Conservation (phyloP, 2,113 vertebrate genomes). For the Poeciliopsis retropinna region DNA sequence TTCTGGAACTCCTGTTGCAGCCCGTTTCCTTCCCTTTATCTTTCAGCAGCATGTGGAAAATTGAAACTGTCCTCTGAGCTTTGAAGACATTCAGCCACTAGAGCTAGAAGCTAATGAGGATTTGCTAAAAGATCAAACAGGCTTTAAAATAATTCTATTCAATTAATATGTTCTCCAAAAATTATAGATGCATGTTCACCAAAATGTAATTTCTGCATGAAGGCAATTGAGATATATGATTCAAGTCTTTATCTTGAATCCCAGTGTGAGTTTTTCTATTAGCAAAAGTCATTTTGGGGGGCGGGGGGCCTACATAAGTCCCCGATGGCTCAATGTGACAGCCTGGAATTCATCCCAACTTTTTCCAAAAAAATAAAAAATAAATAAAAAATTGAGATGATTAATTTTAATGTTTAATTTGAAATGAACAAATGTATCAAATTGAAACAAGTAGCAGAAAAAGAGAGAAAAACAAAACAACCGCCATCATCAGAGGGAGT, state of each 20-base stretch:
- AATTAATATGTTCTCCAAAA: conserved; percentile 42
- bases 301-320: conserved; percentile 44
- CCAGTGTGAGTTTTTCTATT: conserved; percentile 57
- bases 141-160: conserved; percentile 49
- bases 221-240: conserved; percentile 41
- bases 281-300: conserved; percentile 16
- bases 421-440: conserved; percentile 26
- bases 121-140: conserved; percentile 55
- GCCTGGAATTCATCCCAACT: conserved; percentile 38
- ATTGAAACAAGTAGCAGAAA: conserved; percentile 20
- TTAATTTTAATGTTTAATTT: conserved; percentile 41
- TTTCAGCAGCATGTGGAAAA: conserved; percentile 37
- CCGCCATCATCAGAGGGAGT: not conserved
- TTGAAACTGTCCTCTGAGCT: conserved; percentile 49
- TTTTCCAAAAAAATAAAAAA: conserved; percentile 12
- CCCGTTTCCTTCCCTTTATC: conserved; percentile 32
- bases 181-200: conserved; percentile 30
- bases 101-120: conserved; percentile 43
- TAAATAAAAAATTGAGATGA: conserved; percentile 41
- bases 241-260: conserved; percentile 60
- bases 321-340: conserved; percentile 45
- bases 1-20: conserved; percentile 50
- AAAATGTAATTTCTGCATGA: conserved; percentile 12
- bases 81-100: conserved; percentile 54
- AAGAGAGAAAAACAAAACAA: not conserved